Evolutionary conservation across 1,140 invertebrate species (phyloP).

Genomic region (Popillia japonica): DNA sequence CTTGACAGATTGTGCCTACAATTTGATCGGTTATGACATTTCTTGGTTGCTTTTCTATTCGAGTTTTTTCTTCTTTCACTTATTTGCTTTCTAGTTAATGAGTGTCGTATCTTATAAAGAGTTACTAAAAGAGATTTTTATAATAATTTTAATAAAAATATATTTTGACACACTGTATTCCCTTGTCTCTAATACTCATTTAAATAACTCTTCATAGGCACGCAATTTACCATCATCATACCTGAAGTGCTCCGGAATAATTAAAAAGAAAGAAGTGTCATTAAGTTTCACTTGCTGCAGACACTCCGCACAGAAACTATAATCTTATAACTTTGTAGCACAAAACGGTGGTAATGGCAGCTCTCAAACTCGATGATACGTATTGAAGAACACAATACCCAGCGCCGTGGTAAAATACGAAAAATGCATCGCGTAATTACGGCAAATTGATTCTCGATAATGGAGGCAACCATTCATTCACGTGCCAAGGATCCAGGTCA

Average conservation of each 20-base stretch:
- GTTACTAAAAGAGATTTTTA: too few species aligned
- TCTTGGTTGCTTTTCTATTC: not conserved
- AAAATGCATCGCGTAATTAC: conserved; percentile 22
- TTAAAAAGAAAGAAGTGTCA: not conserved
- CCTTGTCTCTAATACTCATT: too few species aligned
- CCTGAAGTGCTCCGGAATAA: not conserved
- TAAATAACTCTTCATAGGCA: too few species aligned
- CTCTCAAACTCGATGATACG: conserved; percentile 10
- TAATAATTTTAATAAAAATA: too few species aligned
- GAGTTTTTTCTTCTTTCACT: not conserved
- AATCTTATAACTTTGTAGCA: not conserved
- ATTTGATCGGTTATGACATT: not conserved
- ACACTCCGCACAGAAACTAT: not conserved
- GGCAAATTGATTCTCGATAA: conserved; percentile 24
- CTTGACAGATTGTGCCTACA: conserved; percentile 3
- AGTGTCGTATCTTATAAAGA: too few species aligned
- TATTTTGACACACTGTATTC: too few species aligned
- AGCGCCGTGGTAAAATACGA: not conserved
- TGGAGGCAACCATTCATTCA: conserved; percentile 25
- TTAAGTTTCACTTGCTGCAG: not conserved
- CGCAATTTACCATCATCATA: not conserved
- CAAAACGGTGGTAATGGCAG: conserved; percentile 12
- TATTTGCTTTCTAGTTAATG: not conserved
- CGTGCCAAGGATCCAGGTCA: conserved; percentile 20
- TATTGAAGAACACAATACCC: conserved; percentile 8